These are phyloP conservation scores for Drosophila erecta DNA, from an alignment of 1,140 invertebrate species.

Conservation along the genomic window DNA sequence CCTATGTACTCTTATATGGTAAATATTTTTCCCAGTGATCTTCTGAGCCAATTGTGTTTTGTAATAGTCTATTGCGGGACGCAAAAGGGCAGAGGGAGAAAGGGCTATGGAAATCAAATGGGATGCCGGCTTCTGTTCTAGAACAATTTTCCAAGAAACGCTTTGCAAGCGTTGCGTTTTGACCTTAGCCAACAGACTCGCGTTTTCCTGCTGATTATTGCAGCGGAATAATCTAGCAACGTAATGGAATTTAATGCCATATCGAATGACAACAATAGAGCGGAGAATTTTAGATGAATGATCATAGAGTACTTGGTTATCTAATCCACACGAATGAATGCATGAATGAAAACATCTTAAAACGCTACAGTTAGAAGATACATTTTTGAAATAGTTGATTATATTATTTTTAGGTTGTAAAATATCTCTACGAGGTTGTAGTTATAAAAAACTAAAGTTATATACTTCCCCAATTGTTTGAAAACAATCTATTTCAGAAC, in stretches of 20 bases:
- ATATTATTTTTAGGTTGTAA: too few relatives aligned
- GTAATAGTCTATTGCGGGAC: conserved; percentile 22
- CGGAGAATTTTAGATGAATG: conserved; percentile 15
- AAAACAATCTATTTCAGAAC: too few relatives aligned
- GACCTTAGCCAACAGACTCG: conserved; percentile 40
- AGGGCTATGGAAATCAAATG: conserved; percentile 5
- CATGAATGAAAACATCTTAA: neutral
- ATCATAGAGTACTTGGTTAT: neutral
- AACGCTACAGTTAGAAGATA: too few relatives aligned
- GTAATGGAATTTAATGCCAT: conserved; percentile 42
- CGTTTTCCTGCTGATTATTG: neutral
- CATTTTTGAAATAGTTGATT: too few relatives aligned
- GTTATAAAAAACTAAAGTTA: too few relatives aligned
- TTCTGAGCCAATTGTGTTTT: conserved; percentile 44
- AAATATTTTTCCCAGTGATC: conserved; percentile 10
- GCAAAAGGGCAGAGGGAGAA: neutral
- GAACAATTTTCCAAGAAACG: conserved; percentile 49
- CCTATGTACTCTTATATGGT: too few relatives aligned
- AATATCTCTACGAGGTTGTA: too few relatives aligned
- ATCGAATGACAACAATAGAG: conserved; percentile 32
- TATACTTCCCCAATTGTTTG: too few relatives aligned
- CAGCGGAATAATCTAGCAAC: conserved; percentile 38
- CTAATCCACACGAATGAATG: conserved; percentile 1
- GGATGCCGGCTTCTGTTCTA: conserved; percentile 37
- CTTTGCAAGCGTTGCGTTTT: conserved; percentile 20